A percentile compares a stretch with the other conserved stretches of the same genome.
phyloP scores from a whole-genome alignment of 2,888 invertebrate species.

The Agriotes lineatus region DNA sequence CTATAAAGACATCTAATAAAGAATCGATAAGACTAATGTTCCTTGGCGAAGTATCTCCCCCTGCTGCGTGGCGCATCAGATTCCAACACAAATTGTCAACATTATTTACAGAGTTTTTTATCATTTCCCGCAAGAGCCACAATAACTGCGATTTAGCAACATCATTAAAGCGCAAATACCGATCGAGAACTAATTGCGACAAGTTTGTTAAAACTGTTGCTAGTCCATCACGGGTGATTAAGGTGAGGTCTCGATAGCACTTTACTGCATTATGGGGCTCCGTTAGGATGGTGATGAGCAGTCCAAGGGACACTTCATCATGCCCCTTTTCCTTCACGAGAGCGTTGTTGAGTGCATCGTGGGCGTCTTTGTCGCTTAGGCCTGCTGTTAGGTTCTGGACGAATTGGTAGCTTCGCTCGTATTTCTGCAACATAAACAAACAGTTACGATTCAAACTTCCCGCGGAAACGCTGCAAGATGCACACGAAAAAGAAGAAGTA shows the following conservation, averaged over 20 bases:
- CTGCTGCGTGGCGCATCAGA: slow-evolving; percentile 92
- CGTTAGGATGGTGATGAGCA: slow-evolving; percentile 88
- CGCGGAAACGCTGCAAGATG: slow-evolving; percentile 54
- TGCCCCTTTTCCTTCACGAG: slow-evolving; percentile 90
- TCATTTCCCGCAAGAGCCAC: slow-evolving; percentile 93
- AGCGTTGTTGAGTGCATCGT: slow-evolving; percentile 90
- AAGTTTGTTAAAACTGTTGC: slow-evolving; percentile 84
- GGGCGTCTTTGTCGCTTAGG: slow-evolving; percentile 93
- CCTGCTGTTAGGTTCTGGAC: slow-evolving; percentile 84
- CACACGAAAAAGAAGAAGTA: slow-evolving; percentile 61
- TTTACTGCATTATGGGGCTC: slow-evolving; percentile 86
- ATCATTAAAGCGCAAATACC: slow-evolving; percentile 89
- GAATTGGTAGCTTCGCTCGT: slow-evolving; percentile 85
- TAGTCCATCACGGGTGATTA: slow-evolving; percentile 91
- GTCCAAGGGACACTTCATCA: slow-evolving; percentile 93
- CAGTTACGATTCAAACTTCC: slow-evolving; percentile 59
- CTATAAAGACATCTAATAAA: slow-evolving; percentile 90
- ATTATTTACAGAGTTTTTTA: slow-evolving; percentile 88
- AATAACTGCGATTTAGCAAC: slow-evolving; percentile 84
- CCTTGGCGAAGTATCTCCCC: slow-evolving; percentile 89
- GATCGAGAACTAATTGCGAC: slow-evolving; percentile 88
- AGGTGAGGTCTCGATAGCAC: slow-evolving; percentile 91
- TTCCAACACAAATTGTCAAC: slow-evolving; percentile 93
- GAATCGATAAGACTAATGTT: slow-evolving; percentile 92
- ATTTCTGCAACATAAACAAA: slow-evolving; percentile 77